Evolutionary conservation across 2,888 invertebrate genomes (phyloP), one percentile per base, ranked within the genome.

Genomic region (Trissoscelio sp.): DNA sequence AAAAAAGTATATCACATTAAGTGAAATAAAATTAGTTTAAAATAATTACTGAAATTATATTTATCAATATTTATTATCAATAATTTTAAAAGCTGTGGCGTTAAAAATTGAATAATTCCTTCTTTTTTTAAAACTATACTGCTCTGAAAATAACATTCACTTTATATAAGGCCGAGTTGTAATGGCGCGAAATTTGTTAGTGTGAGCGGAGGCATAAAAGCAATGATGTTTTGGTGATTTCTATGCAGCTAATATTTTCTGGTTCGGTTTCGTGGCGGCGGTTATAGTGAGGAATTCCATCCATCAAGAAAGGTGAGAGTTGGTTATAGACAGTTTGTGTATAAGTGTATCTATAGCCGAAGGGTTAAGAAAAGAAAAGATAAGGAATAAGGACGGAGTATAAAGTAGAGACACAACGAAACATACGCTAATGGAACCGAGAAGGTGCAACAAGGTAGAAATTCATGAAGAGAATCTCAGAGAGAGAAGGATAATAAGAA

Each of bases 181-280:
- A 75, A 58, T 60, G 66, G 73, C 46, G 14, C 20, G 64, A 64
- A 70, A 70, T 70, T 64, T 78, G 64, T 70, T 57, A 57, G 67
- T 69, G 67, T 57, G 70, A 42, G 70, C 48, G 60, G 70, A 46
- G 53, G 69, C n/a, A 69, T 58, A 72, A 75, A 79, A 77, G 70
- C 77, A 81, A 77, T 67, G 70, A 64, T 78, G 83, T 82, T 80
- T 82, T 80, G 83, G 79, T 62, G 72, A 83, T 83, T 74, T 83
- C 83, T 81, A 83, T 83, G 80, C 74, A 82, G 84, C 83, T 85
- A 85, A 86, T 87, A 86, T 86, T 86, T 87, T 86, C 86, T 86
- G 85, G 84, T 85, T 86, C 86, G 85, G 83, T 86, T 86, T 85
- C 83, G 85, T 83, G 85, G 85, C 81, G 79, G 83, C 83, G 79